Evolutionary conservation across 1,140 invertebrate genomes (phyloP).

Genomic region (Drosophila sproati): DNA sequence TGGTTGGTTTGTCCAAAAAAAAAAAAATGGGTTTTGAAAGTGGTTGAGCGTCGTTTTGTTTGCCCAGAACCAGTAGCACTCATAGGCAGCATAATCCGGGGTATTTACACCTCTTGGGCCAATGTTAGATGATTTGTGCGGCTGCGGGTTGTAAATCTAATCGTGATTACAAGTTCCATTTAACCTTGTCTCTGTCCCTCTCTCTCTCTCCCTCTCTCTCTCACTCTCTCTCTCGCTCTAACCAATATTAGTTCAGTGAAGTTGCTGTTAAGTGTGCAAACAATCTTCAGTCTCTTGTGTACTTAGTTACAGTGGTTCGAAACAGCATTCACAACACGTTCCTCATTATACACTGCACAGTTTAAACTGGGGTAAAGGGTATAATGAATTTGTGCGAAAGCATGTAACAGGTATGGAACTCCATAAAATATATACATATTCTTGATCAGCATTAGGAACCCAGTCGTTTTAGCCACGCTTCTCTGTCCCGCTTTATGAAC

Average conservation of each 20-base stretch:
- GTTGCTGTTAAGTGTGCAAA: background rate
- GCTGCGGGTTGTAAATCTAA: slow-evolving; percentile 53
- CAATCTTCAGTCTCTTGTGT: background rate
- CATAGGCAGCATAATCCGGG: slow-evolving; percentile 64
- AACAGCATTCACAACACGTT: too few species aligned
- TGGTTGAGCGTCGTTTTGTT: slow-evolving; percentile 43
- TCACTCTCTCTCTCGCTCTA: background rate
- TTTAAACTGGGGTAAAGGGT: too few species aligned
- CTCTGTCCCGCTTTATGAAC: too few species aligned
- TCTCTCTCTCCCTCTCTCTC: background rate
- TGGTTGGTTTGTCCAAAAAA: slow-evolving; percentile 8
- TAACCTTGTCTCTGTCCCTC: background rate
- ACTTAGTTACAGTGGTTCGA: too few species aligned
- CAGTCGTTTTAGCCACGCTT: too few species aligned
- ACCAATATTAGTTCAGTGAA: background rate
- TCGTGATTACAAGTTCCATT: slow-evolving; percentile 21
- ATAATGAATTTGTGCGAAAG: too few species aligned
- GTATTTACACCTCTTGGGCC: slow-evolving; percentile 68
- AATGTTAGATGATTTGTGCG: slow-evolving; percentile 34
- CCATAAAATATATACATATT: too few species aligned
- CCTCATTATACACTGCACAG: too few species aligned
- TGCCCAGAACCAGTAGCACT: slow-evolving; percentile 51
- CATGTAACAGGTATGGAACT: too few species aligned
- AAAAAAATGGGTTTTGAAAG: slow-evolving; percentile 38
- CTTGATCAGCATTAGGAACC: too few species aligned